A percentile compares a stretch with the other conserved stretches of the same genome.
These are phyloP conservation scores for Zoanthus solanderi DNA, from an alignment of 92 coral and sea anemone genomes.

Conservation along the genomic window DNA sequence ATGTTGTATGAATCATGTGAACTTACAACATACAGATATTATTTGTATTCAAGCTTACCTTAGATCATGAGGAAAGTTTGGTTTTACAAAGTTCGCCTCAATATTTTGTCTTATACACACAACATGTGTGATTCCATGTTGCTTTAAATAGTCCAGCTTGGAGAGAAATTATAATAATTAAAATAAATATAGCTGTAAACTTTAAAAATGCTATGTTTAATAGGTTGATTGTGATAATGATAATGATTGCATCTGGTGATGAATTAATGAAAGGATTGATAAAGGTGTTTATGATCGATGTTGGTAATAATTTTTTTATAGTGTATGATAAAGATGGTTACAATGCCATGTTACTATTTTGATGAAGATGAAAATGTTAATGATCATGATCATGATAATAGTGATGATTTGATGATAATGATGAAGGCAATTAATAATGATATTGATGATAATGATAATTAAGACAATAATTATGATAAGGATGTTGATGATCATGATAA, in stretches of 20 bases:
- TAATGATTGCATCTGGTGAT: too few relatives aligned
- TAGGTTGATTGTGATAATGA: too few relatives aligned
- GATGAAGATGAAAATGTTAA: neutral
- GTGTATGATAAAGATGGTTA: neutral
- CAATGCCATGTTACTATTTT: neutral
- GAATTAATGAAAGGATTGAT: too few relatives aligned
- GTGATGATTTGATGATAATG: neutral
- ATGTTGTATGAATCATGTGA: neutral
- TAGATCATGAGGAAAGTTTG: conserved; percentile 92
- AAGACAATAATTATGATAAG: too few relatives aligned
- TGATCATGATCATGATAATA: neutral
- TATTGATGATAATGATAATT: too few relatives aligned
- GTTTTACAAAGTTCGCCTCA: conserved; percentile 96
- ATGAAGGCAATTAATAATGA: too few relatives aligned
- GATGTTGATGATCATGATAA: too few relatives aligned
- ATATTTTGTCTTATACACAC: conserved; percentile 92
- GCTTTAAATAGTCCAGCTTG: conserved; percentile 79
- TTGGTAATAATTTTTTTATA: neutral
- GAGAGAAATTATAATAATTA: neutral
- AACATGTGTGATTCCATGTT: conserved; percentile 88
- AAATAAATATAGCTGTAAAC: too few relatives aligned
- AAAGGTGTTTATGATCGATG: too few relatives aligned
- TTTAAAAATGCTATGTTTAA: too few relatives aligned
- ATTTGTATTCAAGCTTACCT: conserved; percentile 65
- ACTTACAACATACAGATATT: neutral